These are phyloP conservation scores for Sander vitreus DNA, from an alignment of 2,113 vertebrate species.

Conservation along the genomic window DNA sequence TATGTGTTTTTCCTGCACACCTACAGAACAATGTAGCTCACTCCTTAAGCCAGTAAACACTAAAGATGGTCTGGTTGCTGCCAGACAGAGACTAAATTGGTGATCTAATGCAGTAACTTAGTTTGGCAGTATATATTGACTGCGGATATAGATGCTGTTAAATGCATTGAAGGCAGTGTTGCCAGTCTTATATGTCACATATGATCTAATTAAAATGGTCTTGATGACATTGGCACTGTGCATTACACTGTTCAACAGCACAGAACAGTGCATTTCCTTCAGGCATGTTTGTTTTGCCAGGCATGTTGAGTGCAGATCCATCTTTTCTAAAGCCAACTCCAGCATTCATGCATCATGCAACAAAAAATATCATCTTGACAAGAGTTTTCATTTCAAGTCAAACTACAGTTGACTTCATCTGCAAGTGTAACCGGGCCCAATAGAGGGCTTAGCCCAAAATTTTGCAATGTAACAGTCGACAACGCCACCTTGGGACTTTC, in stretches of 20 bases:
- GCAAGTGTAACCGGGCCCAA: too few relatives aligned
- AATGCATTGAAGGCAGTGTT: background rate
- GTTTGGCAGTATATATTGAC: conserved; percentile 7
- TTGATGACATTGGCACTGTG: conserved; percentile 8
- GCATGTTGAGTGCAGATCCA: conserved; percentile 35
- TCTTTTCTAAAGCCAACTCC: conserved; percentile 37
- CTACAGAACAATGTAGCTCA: background rate
- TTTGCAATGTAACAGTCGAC: too few relatives aligned
- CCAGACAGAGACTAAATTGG: background rate
- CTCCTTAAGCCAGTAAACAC: background rate
- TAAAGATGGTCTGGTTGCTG: background rate
- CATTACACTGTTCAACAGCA: conserved; percentile 7
- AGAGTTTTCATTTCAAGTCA: conserved; percentile 58
- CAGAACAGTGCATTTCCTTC: conserved; percentile 3
- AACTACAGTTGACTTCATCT: conserved; percentile 26
- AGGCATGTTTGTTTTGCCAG: conserved; percentile 38
- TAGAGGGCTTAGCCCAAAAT: too few relatives aligned
- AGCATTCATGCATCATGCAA: conserved; percentile 20
- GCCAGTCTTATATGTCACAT: conserved; percentile 13
- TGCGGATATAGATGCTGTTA: background rate
- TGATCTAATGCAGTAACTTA: background rate
- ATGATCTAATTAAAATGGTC: conserved; percentile 16
- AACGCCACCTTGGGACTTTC: too few relatives aligned
- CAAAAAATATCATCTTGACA: conserved; percentile 49
- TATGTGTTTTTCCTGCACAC: background rate